phyloP scores from a whole-genome alignment of 2,888 invertebrate genomes.

The Entomobrya proxima region DNA sequence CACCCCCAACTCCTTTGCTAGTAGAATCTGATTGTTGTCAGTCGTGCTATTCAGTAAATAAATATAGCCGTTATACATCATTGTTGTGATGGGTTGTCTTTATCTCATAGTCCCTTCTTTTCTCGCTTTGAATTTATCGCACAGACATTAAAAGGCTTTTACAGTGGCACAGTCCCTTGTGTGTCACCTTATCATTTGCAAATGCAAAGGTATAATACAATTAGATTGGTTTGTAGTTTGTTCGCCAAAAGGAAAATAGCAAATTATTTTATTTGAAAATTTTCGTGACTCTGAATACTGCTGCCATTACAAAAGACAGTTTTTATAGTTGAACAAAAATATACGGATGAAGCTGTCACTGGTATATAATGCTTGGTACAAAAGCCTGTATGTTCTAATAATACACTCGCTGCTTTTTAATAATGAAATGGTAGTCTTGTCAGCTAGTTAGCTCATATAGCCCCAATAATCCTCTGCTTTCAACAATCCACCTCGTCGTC shows the following conservation, averaged over 20 bases:
- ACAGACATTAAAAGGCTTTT: too few relatives aligned
- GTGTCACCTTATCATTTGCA: too few relatives aligned
- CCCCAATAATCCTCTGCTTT: not conserved
- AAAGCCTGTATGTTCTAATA: conserved; percentile 3
- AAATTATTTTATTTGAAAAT: too few relatives aligned
- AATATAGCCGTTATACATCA: not conserved
- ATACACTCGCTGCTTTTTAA: not conserved
- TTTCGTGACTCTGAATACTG: too few relatives aligned
- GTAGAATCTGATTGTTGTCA: not conserved
- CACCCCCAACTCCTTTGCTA: conserved; percentile 1
- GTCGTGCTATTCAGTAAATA: not conserved
- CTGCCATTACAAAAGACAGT: not conserved
- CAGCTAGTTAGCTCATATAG: not conserved
- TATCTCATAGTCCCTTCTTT: too few relatives aligned
- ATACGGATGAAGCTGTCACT: not conserved
- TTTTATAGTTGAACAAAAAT: not conserved
- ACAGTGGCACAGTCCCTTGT: too few relatives aligned
- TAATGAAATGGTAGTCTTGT: not conserved
- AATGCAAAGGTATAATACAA: too few relatives aligned
- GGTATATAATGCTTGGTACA: not conserved
- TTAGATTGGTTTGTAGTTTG: too few relatives aligned
- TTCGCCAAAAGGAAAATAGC: too few relatives aligned
- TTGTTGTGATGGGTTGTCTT: too few relatives aligned
- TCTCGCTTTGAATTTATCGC: too few relatives aligned
- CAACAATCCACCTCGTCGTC: not conserved